Evolutionary conservation across 2,888 invertebrate genomes (phyloP).

Genomic region (Sicus ferrugineus): DNA sequence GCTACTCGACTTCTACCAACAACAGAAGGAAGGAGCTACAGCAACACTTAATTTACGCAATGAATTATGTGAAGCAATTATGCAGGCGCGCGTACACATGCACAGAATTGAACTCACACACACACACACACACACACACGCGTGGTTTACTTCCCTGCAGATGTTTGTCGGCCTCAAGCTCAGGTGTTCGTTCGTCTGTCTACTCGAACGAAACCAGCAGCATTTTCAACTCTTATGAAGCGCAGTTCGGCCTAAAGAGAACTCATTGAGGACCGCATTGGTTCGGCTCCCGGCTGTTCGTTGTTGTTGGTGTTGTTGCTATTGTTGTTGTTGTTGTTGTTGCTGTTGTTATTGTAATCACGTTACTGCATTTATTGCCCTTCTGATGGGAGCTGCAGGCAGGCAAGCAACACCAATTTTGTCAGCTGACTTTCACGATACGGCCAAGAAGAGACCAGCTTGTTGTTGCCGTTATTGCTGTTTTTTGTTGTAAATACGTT

Average conservation of each 20-base stretch:
- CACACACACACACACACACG: not conserved
- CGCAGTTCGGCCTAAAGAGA: constrained; percentile 16
- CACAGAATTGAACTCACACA: not conserved
- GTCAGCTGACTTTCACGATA: not conserved
- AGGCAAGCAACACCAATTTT: not conserved
- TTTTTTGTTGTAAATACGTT: not conserved
- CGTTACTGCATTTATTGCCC: not conserved
- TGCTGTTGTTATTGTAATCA: not conserved
- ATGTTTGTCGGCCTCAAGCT: too few relatives aligned
- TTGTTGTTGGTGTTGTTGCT: not conserved
- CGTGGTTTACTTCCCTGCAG: not conserved
- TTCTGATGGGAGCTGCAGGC: not conserved
- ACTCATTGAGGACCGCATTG: constrained; percentile 3
- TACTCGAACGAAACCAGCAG: not conserved
- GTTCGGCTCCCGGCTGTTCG: constrained; percentile 7
- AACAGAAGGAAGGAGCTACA: not conserved
- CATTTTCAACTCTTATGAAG: constrained; percentile 10
- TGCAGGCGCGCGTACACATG: constrained; percentile 12
- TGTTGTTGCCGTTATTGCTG: not conserved
- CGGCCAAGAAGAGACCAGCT: too few relatives aligned
- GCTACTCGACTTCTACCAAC: too few relatives aligned
- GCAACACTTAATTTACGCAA: constrained; percentile 19
- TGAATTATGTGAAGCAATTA: constrained; percentile 16
- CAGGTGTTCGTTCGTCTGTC: too few relatives aligned
- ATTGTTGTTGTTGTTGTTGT: constrained; percentile 13